A percentile compares a stretch with the other conserved stretches of the same genome.
Evolutionary conservation across 2,888 invertebrate genomes (phyloP).

Genomic region (Zaprionus lineosus): DNA sequence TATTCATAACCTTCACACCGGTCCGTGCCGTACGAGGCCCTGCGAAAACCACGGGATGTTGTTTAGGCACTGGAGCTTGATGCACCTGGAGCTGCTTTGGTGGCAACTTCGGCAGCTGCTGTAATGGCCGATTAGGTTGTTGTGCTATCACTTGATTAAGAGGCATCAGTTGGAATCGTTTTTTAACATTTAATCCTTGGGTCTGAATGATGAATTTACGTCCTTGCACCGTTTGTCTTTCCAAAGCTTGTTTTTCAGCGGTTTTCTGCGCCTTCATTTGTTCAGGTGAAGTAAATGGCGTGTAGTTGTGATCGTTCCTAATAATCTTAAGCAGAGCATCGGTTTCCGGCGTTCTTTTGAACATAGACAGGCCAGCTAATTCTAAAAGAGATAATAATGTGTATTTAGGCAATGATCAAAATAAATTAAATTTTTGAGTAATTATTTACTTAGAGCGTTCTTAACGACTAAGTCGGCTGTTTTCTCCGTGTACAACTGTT

Average conservation of each 20-base stretch:
- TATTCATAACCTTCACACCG: constrained; percentile 32
- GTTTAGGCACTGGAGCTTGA: no score
- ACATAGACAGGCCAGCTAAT: constrained; percentile 80
- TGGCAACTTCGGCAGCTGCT: constrained; percentile 15
- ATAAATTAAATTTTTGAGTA: not conserved
- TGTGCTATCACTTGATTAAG: constrained; percentile 14
- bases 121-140: constrained; percentile 11
- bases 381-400: constrained; percentile 53
- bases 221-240: constrained; percentile 54
- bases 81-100: constrained; percentile 24
- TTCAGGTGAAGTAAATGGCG: constrained; percentile 87
- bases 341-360: constrained; percentile 79
- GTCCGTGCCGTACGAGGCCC: constrained; percentile 33
- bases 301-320: constrained; percentile 92
- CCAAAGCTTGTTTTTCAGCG: constrained; percentile 64
- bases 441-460: constrained; percentile 82
- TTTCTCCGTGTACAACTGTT: constrained; percentile 85
- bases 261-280: constrained; percentile 81
- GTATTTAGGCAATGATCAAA: not conserved
- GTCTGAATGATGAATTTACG: constrained; percentile 68
- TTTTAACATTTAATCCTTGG: constrained; percentile 59
- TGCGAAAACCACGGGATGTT: constrained; percentile 6
- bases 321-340: constrained; percentile 83
- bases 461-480: constrained; percentile 83
- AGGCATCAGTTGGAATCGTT: constrained; percentile 49